Base-by-base conservation (phyloP, 2,797 vertebrate species). In the Rhabdomys pumilio region DNA sequence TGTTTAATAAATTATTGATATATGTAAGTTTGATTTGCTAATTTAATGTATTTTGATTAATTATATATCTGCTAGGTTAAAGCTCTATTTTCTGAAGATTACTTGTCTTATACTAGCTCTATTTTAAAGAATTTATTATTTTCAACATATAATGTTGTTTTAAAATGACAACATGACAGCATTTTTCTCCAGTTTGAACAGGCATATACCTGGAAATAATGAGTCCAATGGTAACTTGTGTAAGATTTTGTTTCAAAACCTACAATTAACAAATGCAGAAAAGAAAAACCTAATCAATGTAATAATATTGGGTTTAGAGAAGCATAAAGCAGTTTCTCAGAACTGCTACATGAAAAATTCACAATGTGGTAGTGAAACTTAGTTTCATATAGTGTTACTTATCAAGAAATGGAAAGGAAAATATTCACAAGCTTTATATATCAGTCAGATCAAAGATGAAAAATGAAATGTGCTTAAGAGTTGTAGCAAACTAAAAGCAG, bases 391-490 rank as follows among this genome's bases (percentile, higher is more conserved):
- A 29, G 15, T 72, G 12, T 83, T 82, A 63, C 19, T 19, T 83
- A 38, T 69, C 55, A 63, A 72, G 83, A 81, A 26, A 69, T 5
- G 38, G 6, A 6, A 41, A 24, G 6, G 31, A 69, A 67, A 85
- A 67, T 31, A 67, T 6, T 24, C 24, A 88, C 0, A 0, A 44
- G 12, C 79, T 63, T 89, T 59, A 76, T 89, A 88, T 91, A 75
- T 61, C 4, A 34, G 17, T 73, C 53, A 72, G 76, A 63, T 90
- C n/a, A 95, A n/a, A 90, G 95, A 69, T 41, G 20, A 95, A 75
- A 75, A 81, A 81, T 93, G 86, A 96, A 57, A 88, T 61, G 93
- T 93, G 5, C 20, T 96, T 94, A 65, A 53, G 57, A 97, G 61
- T 75, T 3, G 83, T 69, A 31, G 15, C n/a, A 93, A 94, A 83